Conservation (phyloP, 2,113 vertebrate species). For the Bufo gargarizans region DNA sequence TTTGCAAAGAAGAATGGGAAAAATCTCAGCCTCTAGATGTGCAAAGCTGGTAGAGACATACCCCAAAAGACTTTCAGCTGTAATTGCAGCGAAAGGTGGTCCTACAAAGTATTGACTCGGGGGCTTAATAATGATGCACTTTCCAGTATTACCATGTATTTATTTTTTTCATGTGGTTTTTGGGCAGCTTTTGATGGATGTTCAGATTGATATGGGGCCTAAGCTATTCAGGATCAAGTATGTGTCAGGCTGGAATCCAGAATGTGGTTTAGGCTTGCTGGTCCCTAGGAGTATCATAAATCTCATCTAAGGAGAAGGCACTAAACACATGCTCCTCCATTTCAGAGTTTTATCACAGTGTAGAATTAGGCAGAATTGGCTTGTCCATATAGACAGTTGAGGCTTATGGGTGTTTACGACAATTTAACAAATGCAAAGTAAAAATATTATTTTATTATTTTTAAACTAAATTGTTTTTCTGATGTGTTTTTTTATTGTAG, state of each 20-base stretch:
- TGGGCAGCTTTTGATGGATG: background rate
- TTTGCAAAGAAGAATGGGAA: no score
- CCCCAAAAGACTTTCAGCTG: no score
- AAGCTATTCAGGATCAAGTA: background rate
- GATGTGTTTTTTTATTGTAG: slow-evolving; percentile 68
- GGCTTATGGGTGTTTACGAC: background rate
- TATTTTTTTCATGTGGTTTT: no score
- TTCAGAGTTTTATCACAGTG: background rate
- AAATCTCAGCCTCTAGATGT: no score
- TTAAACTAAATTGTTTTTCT: background rate
- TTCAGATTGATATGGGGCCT: background rate
- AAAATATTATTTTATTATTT: background rate
- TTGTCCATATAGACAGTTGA: background rate
- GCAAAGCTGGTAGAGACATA: no score
- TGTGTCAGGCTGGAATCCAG: background rate
- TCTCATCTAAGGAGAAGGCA: background rate
- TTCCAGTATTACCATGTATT: no score
- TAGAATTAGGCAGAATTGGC: background rate
- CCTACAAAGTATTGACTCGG: no score
- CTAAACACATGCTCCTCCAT: background rate
- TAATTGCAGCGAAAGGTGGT: no score
- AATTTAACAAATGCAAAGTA: background rate
- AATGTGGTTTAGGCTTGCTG: background rate
- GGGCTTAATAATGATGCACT: no score
- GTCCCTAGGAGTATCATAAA: background rate